Conservation (phyloP, 2,113 vertebrate species). For the Apteryx mantelli region DNA sequence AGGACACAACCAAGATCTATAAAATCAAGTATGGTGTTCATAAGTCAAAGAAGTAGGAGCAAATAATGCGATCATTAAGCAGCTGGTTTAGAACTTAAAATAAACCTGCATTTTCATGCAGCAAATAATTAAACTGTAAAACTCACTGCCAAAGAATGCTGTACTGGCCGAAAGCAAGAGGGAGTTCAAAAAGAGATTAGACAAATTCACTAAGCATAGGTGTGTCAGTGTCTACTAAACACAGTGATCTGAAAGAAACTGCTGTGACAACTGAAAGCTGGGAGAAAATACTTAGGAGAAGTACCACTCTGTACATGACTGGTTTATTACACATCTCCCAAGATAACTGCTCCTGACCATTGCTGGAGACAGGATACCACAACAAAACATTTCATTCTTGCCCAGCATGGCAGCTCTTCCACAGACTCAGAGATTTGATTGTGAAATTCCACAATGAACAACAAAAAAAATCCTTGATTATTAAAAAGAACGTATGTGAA, state of each 20-base stretch:
- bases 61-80: neutral
- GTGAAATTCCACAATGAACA: neutral
- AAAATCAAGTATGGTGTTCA: neutral
- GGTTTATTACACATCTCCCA: neutral
- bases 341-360: neutral
- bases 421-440: neutral
- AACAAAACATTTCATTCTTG: neutral
- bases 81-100: neutral
- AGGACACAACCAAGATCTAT: neutral
- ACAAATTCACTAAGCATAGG: neutral
- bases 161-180: neutral
- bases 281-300: neutral
- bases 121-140: neutral
- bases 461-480: rapidly evolving
- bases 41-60: neutral
- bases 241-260: neutral
- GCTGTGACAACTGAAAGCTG: neutral
- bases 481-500: neutral
- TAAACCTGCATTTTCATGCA: neutral
- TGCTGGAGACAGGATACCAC: neutral
- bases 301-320: neutral
- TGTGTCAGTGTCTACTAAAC: neutral
- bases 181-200: neutral
- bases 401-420: neutral
- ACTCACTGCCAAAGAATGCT: neutral